phyloP scores from a whole-genome alignment of 2,113 vertebrate species.

The Anolis sagrei region DNA sequence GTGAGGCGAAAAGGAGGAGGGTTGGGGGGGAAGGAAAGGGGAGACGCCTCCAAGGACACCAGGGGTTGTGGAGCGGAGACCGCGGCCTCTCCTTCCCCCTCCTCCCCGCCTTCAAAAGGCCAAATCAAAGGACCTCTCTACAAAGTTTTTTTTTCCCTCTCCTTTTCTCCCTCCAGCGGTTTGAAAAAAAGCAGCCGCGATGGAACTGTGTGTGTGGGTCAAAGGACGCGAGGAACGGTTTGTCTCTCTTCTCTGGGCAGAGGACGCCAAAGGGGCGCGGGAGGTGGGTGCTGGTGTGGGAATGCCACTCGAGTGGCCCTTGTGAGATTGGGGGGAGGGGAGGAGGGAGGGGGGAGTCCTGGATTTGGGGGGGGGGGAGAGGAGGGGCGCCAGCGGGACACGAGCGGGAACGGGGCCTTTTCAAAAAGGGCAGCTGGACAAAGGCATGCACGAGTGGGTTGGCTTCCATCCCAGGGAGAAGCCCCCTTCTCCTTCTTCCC shows the following conservation, averaged over 20 bases:
- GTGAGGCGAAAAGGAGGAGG: conserved; percentile 5
- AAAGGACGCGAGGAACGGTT: neutral
- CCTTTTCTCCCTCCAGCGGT: neutral
- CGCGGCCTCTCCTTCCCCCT: neutral
- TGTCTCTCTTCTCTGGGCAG: neutral
- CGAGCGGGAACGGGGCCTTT: neutral
- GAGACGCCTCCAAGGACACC: conserved; percentile 20
- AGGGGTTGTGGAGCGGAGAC: neutral
- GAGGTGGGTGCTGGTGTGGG: neutral
- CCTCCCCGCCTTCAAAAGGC: neutral
- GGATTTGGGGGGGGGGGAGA: neutral
- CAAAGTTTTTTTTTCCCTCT: neutral
- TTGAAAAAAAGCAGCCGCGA: neutral
- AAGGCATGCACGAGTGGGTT: too few relatives aligned
- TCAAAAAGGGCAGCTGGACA: neutral
- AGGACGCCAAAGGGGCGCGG: neutral
- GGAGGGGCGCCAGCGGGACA: neutral
- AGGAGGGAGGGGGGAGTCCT: too few relatives aligned
- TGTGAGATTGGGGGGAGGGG: neutral
- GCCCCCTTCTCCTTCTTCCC: too few relatives aligned
- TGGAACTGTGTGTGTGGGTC: too few relatives aligned
- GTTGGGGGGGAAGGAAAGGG: conserved; percentile 4
- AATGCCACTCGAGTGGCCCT: neutral
- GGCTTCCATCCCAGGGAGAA: too few relatives aligned
- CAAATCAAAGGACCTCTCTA: neutral